Evolutionary conservation across 1,140 invertebrate species (phyloP).

Genomic region (Drosophila sp.): DNA sequence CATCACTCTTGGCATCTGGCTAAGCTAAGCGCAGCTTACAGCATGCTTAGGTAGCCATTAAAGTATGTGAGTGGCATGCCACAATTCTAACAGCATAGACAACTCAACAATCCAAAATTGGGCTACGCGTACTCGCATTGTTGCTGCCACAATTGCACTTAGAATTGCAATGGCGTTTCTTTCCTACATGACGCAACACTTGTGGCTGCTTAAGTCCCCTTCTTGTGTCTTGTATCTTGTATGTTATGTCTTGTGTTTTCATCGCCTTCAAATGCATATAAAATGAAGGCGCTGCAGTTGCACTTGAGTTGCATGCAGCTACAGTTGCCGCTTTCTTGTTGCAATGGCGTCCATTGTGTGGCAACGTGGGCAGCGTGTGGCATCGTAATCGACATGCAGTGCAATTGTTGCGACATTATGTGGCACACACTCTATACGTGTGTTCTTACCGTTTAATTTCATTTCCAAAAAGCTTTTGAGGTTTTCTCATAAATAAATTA

Average conservation of each 20-base stretch:
- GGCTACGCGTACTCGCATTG: too few species aligned
- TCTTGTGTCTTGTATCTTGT: conserved; percentile 19
- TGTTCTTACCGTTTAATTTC: too few species aligned
- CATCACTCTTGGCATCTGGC: conserved; percentile 23
- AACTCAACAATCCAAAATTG: conserved; percentile 31
- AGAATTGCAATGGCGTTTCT: conserved; percentile 10
- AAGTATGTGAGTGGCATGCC: conserved; percentile 66
- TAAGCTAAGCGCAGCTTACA: conserved; percentile 52
- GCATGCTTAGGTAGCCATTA: conserved; percentile 64
- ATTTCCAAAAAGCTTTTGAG: not conserved
- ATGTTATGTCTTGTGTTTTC: conserved; percentile 6
- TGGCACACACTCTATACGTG: conserved; percentile 56
- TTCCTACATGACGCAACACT: conserved; percentile 27
- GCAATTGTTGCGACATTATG: conserved; percentile 29
- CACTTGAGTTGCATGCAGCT: conserved; percentile 55
- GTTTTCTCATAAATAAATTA: not conserved
- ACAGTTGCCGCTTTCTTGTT: conserved; percentile 44
- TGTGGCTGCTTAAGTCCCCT: conserved; percentile 8
- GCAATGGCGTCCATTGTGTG: conserved; percentile 34
- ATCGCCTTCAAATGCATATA: conserved; percentile 13
- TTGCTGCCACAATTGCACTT: conserved; percentile 11
- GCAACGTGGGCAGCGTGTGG: conserved; percentile 51
- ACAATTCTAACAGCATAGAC: conserved; percentile 42
- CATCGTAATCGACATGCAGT: conserved; percentile 58
- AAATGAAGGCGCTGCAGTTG: conserved; percentile 45